These are phyloP conservation scores for Cotesia congregata DNA, from an alignment of 2,888 invertebrate species.

Conservation along the genomic window DNA sequence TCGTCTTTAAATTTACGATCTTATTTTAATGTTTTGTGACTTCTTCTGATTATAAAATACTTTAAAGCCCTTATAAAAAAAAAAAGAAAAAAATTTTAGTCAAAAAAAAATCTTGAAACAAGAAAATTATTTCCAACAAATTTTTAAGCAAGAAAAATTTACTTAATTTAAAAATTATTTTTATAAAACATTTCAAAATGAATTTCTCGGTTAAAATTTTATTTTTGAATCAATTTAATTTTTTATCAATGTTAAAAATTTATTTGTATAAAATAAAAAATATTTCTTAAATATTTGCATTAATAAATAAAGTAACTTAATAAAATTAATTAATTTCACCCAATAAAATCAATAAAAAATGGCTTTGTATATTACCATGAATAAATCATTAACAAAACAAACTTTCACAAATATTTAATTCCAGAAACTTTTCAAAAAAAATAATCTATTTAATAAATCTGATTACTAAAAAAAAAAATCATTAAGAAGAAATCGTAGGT, in stretches of 20 bases:
- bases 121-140: no score
- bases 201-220: no score
- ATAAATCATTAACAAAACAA: neutral
- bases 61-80: no score
- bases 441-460: neutral
- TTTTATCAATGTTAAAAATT: neutral
- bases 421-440: constrained; percentile 1
- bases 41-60: no score
- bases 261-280: neutral
- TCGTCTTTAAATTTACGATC: no score
- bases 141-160: no score
- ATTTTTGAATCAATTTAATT: no score
- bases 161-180: no score
- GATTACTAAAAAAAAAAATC: neutral
- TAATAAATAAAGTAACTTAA: neutral
- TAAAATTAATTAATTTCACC: neutral
- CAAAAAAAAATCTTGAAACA: no score
- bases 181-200: no score
- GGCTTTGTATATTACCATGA: neutral
- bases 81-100: no score
- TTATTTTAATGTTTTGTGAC: neutral
- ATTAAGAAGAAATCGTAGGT: neutral
- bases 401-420: constrained; percentile 20
- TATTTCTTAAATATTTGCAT: neutral
- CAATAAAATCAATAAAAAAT: neutral